Evolutionary conservation across 2,888 invertebrate species (phyloP).

Genomic region (Eretmocerus hayati): DNA sequence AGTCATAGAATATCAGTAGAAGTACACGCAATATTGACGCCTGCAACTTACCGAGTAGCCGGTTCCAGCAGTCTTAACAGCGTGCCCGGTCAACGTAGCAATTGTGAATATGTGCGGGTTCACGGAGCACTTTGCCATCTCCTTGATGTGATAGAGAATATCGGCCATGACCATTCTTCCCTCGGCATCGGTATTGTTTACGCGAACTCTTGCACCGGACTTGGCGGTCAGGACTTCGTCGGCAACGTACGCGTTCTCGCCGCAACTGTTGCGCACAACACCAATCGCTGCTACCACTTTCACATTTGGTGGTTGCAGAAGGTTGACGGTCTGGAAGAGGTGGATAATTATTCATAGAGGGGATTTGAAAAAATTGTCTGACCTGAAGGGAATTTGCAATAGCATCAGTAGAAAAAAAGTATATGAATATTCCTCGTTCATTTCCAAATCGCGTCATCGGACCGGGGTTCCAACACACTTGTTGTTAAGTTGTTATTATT

Average conservation of each 20-base stretch:
- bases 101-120: slow-evolving; percentile 83
- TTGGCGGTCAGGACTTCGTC: slow-evolving; percentile 85
- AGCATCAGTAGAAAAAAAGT: too few species aligned
- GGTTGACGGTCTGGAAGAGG: slow-evolving; percentile 53
- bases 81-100: slow-evolving; percentile 87
- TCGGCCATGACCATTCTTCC: slow-evolving; percentile 87
- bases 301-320: slow-evolving; percentile 63
- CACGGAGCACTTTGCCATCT: slow-evolving; percentile 61
- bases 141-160: slow-evolving; percentile 69
- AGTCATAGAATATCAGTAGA: too few species aligned
- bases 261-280: slow-evolving; percentile 85
- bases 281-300: slow-evolving; percentile 78
- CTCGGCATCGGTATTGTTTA: slow-evolving; percentile 94
- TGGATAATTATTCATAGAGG: too few species aligned
- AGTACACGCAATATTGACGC: too few species aligned
- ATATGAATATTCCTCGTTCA: too few species aligned
- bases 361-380: too few species aligned
- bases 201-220: slow-evolving; percentile 74
- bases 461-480: too few species aligned
- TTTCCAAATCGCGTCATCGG: too few species aligned
- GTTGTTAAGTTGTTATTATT: too few species aligned
- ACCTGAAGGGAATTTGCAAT: too few species aligned
- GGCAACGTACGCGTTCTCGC: slow-evolving; percentile 78
- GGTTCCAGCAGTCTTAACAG: slow-evolving; percentile 59
- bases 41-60: slow-evolving; percentile 62